Base-by-base conservation (phyloP, 2,113 vertebrate genomes). In the Lepus americanus region DNA sequence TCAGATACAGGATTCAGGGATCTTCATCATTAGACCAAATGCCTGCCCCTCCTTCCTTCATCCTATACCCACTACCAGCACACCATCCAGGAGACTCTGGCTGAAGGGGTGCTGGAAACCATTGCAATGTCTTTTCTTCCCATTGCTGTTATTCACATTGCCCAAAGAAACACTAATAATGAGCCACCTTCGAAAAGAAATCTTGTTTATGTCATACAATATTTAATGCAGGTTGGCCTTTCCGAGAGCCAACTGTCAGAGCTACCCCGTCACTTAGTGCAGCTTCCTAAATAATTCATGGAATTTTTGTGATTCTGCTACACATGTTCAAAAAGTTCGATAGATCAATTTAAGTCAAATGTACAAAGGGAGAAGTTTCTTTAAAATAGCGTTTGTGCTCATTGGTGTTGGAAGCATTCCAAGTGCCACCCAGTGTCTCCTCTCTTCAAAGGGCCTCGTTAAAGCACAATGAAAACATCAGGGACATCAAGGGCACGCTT, bases 251-350 rank as follows among this genome's bases (percentile, higher is more conserved):
- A 93, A 53, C 51, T 9, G 23, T 67, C 89, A 88, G 67, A 77
- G 79, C 27, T 88, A 79, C 7, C 20, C 22, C 66, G 31, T 94
- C 85, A 86, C 31, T 96, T 63, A 82, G 89, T 77, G 22, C n/a
- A 92, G 84, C 76, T 70, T 77, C 29, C 89, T 97, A 94, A 95
- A 96, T 95, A 90, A 97, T 94, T 96, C 67, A 95, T 55, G 87
- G 31, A 5, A 90, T 90, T 89, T 90, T 91, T 96, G 51, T 86
- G 59, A 96, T 95, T 96, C 96, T 94, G 63, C 25, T 95, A 66
- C 51, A 73, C 22, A 66, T 76, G 33, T 66, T 95, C 67, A 88
- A 94, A 74, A 90, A 79, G 31, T 90, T 92, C 63, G 74, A 90
- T 76, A 91, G 90, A 94, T 74, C 55, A 82, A 80, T 80, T 93